Evolutionary conservation across 2,797 vertebrate genomes (phyloP).

Genomic region (Chaunax sp.): DNA sequence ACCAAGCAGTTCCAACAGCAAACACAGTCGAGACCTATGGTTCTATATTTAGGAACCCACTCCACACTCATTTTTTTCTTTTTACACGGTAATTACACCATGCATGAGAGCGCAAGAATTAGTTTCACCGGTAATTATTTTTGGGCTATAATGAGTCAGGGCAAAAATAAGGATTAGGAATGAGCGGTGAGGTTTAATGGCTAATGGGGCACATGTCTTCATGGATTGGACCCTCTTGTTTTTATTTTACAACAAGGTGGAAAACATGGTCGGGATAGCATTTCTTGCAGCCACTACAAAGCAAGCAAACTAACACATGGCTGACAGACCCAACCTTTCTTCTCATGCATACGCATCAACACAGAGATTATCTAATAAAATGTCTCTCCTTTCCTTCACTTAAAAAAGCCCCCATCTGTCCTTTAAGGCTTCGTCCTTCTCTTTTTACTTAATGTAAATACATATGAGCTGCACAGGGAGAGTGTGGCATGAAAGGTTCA

Average conservation of each 20-base stretch:
- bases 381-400: slow-evolving; percentile 34
- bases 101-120: slow-evolving; percentile 68
- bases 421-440: slow-evolving; percentile 22
- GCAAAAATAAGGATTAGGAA: slow-evolving; percentile 60
- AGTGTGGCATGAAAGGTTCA: slow-evolving; percentile 59
- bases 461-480: slow-evolving; percentile 26
- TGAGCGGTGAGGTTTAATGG: slow-evolving; percentile 31
- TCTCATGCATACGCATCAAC: slow-evolving; percentile 33
- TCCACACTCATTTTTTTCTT: slow-evolving; percentile 15
- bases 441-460: slow-evolving; percentile 45
- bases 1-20: slow-evolving; percentile 43
- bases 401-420: slow-evolving; percentile 13
- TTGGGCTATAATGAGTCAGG: slow-evolving; percentile 67
- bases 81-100: slow-evolving; percentile 74
- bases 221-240: slow-evolving; percentile 31
- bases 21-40: slow-evolving; percentile 56
- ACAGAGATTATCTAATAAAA: slow-evolving; percentile 43
- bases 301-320: slow-evolving; percentile 76
- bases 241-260: slow-evolving; percentile 36
- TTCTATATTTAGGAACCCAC: slow-evolving; percentile 66
- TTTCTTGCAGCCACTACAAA: slow-evolving; percentile 63
- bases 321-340: slow-evolving; percentile 66
- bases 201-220: slow-evolving; percentile 44
- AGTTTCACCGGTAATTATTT: slow-evolving; percentile 74
- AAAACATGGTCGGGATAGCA: slow-evolving; percentile 56